These are phyloP conservation scores for Parauchenoglanis punctatus DNA, from an alignment of 2,797 vertebrate genomes.

Conservation along the genomic window DNA sequence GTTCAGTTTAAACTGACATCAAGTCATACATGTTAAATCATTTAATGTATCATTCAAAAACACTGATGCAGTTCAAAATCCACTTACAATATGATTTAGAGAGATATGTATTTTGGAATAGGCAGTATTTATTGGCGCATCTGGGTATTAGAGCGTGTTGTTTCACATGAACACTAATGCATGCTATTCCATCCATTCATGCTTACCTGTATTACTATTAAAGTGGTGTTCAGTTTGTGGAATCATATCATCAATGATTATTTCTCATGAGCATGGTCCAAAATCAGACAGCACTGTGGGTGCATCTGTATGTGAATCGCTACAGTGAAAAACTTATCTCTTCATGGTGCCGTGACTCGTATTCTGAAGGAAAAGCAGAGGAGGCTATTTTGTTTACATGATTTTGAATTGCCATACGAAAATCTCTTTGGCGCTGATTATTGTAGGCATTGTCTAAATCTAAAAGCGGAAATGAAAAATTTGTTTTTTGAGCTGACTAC, in stretches of 20 bases:
- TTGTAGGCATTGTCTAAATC: constrained; percentile 18
- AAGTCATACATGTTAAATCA: not conserved
- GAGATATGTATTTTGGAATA: not conserved
- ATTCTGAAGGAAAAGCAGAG: constrained; percentile 41
- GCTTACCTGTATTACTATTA: constrained; percentile 40
- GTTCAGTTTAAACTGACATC: not conserved
- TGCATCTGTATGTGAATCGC: constrained; percentile 33
- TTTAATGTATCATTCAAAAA: not conserved
- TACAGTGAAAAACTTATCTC: constrained; percentile 37
- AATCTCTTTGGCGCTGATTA: constrained; percentile 16
- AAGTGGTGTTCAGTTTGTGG: constrained; percentile 35
- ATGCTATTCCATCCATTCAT: constrained; percentile 43
- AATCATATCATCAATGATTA: constrained; percentile 27
- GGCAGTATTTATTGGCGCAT: constrained; percentile 12
- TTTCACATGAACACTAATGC: constrained; percentile 60
- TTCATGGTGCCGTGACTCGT: constrained; percentile 59
- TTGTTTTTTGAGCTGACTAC: not conserved
- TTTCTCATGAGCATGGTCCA: constrained; percentile 42
- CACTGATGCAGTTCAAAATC: not conserved
- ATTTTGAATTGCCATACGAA: constrained; percentile 52
- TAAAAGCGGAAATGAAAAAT: constrained; percentile 37
- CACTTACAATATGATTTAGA: not conserved
- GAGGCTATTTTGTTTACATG: constrained; percentile 61
- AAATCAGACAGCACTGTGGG: constrained; percentile 18
- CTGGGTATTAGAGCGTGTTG: not conserved